A percentile compares a stretch with the other conserved stretches of the same genome.
These are phyloP conservation scores for Mylabris phalerata DNA, from an alignment of 1,140 invertebrate genomes.

Conservation along the genomic window DNA sequence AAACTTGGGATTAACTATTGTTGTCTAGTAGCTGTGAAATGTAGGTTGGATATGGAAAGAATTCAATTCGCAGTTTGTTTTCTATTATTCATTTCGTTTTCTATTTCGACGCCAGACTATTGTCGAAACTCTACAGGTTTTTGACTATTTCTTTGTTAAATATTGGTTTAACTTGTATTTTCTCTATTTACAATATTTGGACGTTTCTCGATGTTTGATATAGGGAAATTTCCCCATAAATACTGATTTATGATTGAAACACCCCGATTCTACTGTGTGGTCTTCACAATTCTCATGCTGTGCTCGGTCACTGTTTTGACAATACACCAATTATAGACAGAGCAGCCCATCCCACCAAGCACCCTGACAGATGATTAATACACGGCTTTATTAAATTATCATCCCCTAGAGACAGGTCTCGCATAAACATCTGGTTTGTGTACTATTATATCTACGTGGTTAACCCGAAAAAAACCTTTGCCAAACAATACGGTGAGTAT, in stretches of 20 bases:
- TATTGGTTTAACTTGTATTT: constrained; percentile 26
- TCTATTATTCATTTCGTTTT: constrained; percentile 5
- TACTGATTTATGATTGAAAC: constrained; percentile 1
- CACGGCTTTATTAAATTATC: constrained; percentile 35
- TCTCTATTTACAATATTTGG: constrained; percentile 12
- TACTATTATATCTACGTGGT: neutral
- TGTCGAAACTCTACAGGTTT: constrained; percentile 13
- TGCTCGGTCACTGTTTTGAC: constrained; percentile 32
- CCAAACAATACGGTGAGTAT: neutral
- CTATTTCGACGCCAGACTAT: neutral
- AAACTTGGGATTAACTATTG: constrained; percentile 31
- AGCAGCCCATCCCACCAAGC: constrained; percentile 28
- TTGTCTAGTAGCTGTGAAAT: constrained; percentile 21
- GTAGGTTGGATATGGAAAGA: constrained; percentile 16
- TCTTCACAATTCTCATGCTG: constrained; percentile 13
- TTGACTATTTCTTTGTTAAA: constrained; percentile 28
- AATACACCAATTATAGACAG: constrained; percentile 36
- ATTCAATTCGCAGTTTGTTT: constrained; percentile 13
- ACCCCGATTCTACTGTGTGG: constrained; percentile 23
- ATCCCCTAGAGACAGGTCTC: constrained; percentile 26
- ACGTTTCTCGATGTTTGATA: neutral
- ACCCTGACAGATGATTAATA: constrained; percentile 35
- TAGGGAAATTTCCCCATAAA: neutral
- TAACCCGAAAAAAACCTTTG: neutral
- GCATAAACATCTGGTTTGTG: constrained; percentile 4